Percentiles rank a stretch among this genome's conserved stretches.
Evolutionary conservation across 2,113 vertebrate species (phyloP).

Genomic region (Anhinga rufa): DNA sequence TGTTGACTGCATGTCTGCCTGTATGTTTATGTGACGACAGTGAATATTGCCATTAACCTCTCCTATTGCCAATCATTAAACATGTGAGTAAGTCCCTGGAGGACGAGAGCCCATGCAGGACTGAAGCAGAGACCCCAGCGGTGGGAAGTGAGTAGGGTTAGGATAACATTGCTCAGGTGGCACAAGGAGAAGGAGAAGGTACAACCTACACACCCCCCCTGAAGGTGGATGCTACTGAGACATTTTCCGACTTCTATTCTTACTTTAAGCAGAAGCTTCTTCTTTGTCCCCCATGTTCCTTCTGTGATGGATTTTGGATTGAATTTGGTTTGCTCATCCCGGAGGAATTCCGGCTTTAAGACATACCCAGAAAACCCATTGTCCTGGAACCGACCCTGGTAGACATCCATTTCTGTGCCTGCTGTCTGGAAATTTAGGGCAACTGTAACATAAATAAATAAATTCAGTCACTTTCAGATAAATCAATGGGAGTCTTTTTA

Average conservation of each 20-base stretch:
- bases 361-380: constrained; percentile 88
- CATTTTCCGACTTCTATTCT: not conserved
- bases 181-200: not conserved
- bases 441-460: constrained; percentile 73
- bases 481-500: not conserved
- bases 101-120: not conserved
- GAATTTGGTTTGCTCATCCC: constrained; percentile 79
- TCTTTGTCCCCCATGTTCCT: constrained; percentile 79
- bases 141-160: not conserved
- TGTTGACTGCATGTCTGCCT: not conserved
- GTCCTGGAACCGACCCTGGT: constrained; percentile 88
- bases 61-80: not conserved
- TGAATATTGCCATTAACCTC: not conserved
- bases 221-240: not conserved
- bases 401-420: constrained; percentile 88
- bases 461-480: not conserved
- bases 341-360: constrained; percentile 88
- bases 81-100: not conserved
- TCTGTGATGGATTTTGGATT: constrained; percentile 72
- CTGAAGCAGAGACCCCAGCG: not conserved
- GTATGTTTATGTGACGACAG: not conserved
- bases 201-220: not conserved
- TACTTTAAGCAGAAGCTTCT: constrained; percentile 86
- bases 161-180: not conserved
- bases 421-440: constrained; percentile 95